These are phyloP conservation scores for Rhea pennata DNA, from an alignment of 2,113 vertebrate genomes.

Conservation along the genomic window DNA sequence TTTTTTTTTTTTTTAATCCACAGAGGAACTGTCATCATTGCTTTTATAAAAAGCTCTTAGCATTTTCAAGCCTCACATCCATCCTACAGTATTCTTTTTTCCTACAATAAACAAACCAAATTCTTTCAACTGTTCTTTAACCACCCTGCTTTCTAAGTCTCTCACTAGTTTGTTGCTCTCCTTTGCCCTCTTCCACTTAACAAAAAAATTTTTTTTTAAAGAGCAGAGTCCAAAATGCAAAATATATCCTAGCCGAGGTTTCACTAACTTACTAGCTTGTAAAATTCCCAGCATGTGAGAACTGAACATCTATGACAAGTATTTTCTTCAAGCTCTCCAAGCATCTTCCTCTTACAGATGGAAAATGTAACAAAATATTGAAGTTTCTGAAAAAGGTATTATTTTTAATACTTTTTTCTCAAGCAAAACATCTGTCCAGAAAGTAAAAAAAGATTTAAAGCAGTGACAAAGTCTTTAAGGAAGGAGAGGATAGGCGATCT, in stretches of 20 bases:
- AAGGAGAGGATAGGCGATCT: background rate
- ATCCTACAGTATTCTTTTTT: background rate
- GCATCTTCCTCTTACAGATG: background rate
- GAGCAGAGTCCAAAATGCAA: background rate
- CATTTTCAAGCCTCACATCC: slow-evolving; percentile 10
- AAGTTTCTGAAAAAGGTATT: background rate
- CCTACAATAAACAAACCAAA: slow-evolving; percentile 31
- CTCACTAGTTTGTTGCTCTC: background rate
- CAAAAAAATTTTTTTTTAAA: background rate
- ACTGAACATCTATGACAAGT: background rate
- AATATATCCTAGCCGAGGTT: background rate
- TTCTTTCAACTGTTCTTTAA: slow-evolving; percentile 33
- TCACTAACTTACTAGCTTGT: background rate
- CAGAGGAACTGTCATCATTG: background rate
- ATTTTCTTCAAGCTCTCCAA: background rate
- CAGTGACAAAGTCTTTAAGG: background rate
- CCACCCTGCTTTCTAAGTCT: slow-evolving; percentile 6
- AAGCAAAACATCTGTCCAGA: background rate
- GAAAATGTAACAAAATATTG: background rate
- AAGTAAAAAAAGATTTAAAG: background rate
- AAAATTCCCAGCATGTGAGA: background rate
- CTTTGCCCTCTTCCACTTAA: background rate
- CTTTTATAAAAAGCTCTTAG: slow-evolving; percentile 10
- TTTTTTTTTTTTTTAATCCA: background rate
- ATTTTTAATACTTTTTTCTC: background rate